These are phyloP conservation scores for Drosophila helvetica DNA, from an alignment of 2,888 invertebrate genomes.

Conservation along the genomic window DNA sequence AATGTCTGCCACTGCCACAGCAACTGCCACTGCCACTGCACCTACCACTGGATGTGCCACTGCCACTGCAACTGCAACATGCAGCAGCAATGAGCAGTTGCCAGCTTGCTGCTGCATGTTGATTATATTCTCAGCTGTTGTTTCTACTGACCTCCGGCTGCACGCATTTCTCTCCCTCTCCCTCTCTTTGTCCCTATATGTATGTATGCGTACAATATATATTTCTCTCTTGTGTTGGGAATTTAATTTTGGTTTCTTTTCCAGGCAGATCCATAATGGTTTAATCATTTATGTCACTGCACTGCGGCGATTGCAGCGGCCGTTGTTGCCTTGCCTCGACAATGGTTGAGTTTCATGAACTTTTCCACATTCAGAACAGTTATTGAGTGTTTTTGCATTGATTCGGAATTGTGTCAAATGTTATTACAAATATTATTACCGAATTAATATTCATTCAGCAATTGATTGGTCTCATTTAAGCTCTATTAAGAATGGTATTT, in stretches of 20 bases:
- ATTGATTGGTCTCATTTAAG: background rate
- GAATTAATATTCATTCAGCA: background rate
- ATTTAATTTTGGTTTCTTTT: constrained; percentile 16
- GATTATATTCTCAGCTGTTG: constrained; percentile 41
- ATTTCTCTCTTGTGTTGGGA: constrained; percentile 13
- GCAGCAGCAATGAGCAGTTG: constrained; percentile 21
- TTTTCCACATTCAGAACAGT: constrained; percentile 6
- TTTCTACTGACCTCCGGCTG: constrained; percentile 26
- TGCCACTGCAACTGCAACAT: constrained; percentile 6
- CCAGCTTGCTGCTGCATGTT: constrained; percentile 19
- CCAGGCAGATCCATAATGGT: constrained; percentile 22
- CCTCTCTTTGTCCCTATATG: background rate
- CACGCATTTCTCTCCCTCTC: constrained; percentile 8
- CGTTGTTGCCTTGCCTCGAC: too few species aligned
- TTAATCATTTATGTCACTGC: constrained; percentile 23
- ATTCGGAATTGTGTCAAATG: constrained; percentile 19
- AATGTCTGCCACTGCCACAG: constrained; percentile 22
- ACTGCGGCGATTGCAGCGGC: constrained; percentile 13
- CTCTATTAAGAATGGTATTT: background rate
- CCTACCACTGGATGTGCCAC: background rate
- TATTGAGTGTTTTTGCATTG: background rate
- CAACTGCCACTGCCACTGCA: constrained; percentile 5
- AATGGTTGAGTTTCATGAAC: constrained; percentile 14
- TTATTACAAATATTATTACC: too few species aligned
- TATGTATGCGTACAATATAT: constrained; percentile 5